Percentiles rank a stretch among this genome's conserved stretches.
phyloP scores from a whole-genome alignment of 2,888 invertebrate species.

The Orchesellides sinensis region DNA sequence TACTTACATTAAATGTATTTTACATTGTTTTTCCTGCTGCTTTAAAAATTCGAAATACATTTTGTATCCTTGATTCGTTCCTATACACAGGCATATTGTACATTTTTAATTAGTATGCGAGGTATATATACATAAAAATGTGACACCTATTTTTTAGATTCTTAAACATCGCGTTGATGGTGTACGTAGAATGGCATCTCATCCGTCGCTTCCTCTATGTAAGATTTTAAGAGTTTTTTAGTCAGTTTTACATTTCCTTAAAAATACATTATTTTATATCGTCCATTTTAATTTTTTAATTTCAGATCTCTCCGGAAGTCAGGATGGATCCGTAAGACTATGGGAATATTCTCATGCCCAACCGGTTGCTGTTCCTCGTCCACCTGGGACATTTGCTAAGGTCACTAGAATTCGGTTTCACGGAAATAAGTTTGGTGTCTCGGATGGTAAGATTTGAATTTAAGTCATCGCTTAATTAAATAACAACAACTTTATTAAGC shows the following conservation, averaged over 20 bases:
- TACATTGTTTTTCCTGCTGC: too few species aligned
- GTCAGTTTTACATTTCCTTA: background rate
- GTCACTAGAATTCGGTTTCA: conserved; percentile 98
- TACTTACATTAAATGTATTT: too few species aligned
- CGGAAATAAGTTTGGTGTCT: conserved; percentile 99
- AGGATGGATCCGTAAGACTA: conserved; percentile 96
- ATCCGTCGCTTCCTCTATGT: conserved; percentile 97
- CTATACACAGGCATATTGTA: too few species aligned
- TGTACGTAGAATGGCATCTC: conserved; percentile 95
- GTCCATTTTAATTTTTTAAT: background rate
- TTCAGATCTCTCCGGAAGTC: conserved; percentile 94
- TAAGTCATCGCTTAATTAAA: background rate
- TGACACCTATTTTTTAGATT: conserved; percentile 82
- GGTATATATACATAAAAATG: too few species aligned
- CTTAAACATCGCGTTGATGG: conserved; percentile 96
- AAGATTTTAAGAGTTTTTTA: conserved; percentile 78
- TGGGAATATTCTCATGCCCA: conserved; percentile 99
- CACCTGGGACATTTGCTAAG: conserved; percentile 96
- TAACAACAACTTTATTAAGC: background rate
- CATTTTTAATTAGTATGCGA: too few species aligned
- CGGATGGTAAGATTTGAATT: conserved; percentile 83
- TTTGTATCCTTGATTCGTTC: too few species aligned
- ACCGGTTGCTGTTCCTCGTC: conserved; percentile 91
- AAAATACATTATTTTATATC: background rate
- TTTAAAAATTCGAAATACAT: too few species aligned